phyloP scores from a whole-genome alignment of 2,888 invertebrate genomes.

The Buathra laborator region DNA sequence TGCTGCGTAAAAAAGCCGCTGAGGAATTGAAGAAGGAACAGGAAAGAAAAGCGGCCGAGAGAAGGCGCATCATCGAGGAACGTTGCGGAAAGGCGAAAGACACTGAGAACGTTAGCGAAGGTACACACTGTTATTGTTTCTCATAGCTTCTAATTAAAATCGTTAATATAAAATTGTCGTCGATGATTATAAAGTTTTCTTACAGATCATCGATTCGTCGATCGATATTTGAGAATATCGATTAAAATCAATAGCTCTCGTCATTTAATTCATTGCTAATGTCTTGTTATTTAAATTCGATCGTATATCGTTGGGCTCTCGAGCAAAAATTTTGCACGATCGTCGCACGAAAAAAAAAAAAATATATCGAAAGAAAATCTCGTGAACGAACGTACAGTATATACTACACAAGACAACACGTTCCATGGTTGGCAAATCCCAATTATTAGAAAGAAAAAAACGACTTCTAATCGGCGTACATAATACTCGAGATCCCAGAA shows the following conservation, averaged over 20 bases:
- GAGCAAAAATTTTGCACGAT: slow-evolving; percentile 12
- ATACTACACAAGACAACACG: slow-evolving; percentile 48
- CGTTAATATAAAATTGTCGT: neutral
- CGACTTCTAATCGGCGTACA: neutral
- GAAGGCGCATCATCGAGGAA: slow-evolving; percentile 98
- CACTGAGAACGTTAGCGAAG: slow-evolving; percentile 97
- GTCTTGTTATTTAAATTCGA: slow-evolving; percentile 5
- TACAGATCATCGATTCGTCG: slow-evolving; percentile 52
- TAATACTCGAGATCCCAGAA: slow-evolving; percentile 23
- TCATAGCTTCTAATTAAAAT: neutral
- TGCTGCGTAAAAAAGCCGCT: slow-evolving; percentile 99
- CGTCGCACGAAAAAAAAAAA: slow-evolving; percentile 15
- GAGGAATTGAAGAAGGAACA: slow-evolving; percentile 99
- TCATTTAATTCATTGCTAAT: slow-evolving; percentile 22
- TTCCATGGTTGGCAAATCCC: slow-evolving; percentile 21
- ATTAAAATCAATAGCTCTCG: slow-evolving; percentile 17
- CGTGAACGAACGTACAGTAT: slow-evolving; percentile 29
- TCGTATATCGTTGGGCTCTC: slow-evolving; percentile 21
- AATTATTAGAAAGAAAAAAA: neutral
- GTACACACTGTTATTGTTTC: slow-evolving; percentile 86
- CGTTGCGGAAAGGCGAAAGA: slow-evolving; percentile 97
- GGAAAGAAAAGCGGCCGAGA: slow-evolving; percentile 99
- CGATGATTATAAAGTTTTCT: slow-evolving; percentile 51
- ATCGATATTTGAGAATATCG: slow-evolving; percentile 17
- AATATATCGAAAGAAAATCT: slow-evolving; percentile 15